Evolutionary conservation across 2,888 invertebrate species (phyloP).

Genomic region (Clitarchus hookeri): DNA sequence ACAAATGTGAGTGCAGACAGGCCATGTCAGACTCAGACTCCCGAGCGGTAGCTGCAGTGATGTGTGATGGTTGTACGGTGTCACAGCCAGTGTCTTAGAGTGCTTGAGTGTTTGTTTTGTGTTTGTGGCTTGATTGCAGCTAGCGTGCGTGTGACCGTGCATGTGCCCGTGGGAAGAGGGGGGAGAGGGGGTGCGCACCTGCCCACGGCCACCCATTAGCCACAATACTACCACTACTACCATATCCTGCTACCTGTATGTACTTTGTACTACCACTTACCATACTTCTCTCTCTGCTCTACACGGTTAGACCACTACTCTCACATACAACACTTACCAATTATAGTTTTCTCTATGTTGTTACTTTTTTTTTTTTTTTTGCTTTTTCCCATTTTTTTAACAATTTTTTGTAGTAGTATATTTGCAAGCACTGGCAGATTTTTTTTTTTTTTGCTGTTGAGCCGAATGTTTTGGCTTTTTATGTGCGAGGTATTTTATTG

Average conservation of each 20-base stretch:
- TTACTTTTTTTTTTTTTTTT: neutral
- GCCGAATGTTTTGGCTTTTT: conserved; percentile 2
- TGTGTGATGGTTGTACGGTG: neutral
- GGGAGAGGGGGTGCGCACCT: conserved; percentile 35
- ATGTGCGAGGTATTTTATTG: neutral
- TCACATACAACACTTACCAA: neutral
- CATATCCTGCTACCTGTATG: conserved; percentile 24
- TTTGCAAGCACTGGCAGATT: neutral
- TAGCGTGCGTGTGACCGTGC: conserved; percentile 88
- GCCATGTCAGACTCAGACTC: conserved; percentile 3
- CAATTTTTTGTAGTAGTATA: conserved; percentile 9
- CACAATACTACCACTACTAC: conserved; percentile 30
- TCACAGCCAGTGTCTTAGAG: neutral
- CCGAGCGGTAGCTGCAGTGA: neutral
- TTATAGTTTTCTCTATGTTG: neutral
- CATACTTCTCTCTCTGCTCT: conserved; percentile 7
- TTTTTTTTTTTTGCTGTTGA: neutral
- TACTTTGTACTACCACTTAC: neutral
- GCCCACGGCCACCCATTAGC: conserved; percentile 35
- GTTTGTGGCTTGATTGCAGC: conserved; percentile 66
- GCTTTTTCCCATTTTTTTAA: neutral
- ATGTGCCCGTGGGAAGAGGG: conserved; percentile 68
- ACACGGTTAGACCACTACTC: neutral
- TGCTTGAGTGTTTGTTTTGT: conserved; percentile 33
- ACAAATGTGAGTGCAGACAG: too few species aligned